A percentile compares a stretch with the other conserved stretches of the same genome.
Evolutionary conservation across 2,113 vertebrate species (phyloP).

Genomic region (Struthio camelus): DNA sequence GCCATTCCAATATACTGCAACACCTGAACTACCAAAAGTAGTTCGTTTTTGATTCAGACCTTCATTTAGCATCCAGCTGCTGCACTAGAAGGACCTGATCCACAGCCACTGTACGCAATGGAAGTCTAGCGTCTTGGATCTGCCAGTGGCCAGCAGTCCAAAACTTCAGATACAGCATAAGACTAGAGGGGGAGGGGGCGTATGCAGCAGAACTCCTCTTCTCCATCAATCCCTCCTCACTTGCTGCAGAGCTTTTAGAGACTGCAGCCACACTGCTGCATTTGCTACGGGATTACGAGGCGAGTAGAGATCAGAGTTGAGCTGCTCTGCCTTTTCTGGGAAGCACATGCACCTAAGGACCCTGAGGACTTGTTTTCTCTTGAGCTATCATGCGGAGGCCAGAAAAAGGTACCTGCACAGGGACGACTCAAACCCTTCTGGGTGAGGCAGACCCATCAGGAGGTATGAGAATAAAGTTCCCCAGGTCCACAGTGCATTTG

Average conservation of each 20-base stretch:
- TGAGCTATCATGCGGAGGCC: background rate
- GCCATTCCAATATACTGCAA: background rate
- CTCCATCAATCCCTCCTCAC: background rate
- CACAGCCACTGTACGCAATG: background rate
- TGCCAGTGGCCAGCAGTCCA: background rate
- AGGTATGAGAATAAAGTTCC: background rate
- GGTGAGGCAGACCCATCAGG: background rate
- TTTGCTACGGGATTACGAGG: background rate
- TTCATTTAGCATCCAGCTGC: background rate
- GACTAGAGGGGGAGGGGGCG: background rate
- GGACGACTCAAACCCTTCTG: background rate
- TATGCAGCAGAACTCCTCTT: background rate
- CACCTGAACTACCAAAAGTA: background rate
- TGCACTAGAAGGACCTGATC: background rate
- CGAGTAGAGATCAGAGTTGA: background rate
- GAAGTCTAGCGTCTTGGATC: background rate
- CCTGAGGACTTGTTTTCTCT: background rate
- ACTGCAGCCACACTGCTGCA: background rate
- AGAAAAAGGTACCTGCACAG: background rate
- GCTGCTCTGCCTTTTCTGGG: background rate
- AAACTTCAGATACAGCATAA: background rate
- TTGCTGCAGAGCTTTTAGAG: background rate
- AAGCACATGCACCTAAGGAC: background rate
- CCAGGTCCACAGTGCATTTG: background rate
- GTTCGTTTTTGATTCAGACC: background rate